Evolutionary conservation across 2,113 vertebrate species (phyloP), one percentile per base, ranked within the genome.

Genomic region (Chlorodrepanis virens): DNA sequence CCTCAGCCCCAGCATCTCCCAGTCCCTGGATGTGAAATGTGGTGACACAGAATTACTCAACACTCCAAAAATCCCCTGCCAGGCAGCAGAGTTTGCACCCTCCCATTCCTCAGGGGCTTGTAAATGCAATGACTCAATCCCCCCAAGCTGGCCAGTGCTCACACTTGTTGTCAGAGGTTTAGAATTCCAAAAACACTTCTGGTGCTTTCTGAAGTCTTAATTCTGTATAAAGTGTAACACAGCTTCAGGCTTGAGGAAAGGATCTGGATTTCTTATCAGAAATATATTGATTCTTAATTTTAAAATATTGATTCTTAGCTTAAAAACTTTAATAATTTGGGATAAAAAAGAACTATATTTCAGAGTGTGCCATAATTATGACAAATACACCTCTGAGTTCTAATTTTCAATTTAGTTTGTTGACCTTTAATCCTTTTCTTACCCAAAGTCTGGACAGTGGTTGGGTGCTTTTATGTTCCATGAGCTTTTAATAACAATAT

Each of bases 21-120:
- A 60, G 72, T 72, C 92, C 93, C 94, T 89, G 50, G 93, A 90
- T 89, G 94, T 97, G 96, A 97, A 97, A 98, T 92, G 47, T 29
- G 71, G 97, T 98, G 97, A 98, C 97, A 97, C 90, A 92, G 95
- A 97, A 97, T 98, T 97, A 98, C 97, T 98, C 97, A 98, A 97
- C 93, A 39, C 97, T 97, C 93, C 81, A 97, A 97, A 97, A 97
- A 98, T 98, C 96, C 96, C 89, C 97, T 74, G 94, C 94, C 95
- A 93, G 85, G 96, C 94, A 97, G 93, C 83, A 75, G 75, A 40
- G 93, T 79, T 92, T 95, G 89, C 90, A 97, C 97, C 97, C 96
- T 98, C 95, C 96, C 96, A 97, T 94, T 85, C 98, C 97, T 96
- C 14, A 2, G 97, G 95, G 97, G 94, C 83, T 53, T 94, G 96